A percentile compares a stretch with the other conserved stretches of the same genome.
Conservation (phyloP, 1,140 invertebrate species). For the Notospermus geniculatus region DNA sequence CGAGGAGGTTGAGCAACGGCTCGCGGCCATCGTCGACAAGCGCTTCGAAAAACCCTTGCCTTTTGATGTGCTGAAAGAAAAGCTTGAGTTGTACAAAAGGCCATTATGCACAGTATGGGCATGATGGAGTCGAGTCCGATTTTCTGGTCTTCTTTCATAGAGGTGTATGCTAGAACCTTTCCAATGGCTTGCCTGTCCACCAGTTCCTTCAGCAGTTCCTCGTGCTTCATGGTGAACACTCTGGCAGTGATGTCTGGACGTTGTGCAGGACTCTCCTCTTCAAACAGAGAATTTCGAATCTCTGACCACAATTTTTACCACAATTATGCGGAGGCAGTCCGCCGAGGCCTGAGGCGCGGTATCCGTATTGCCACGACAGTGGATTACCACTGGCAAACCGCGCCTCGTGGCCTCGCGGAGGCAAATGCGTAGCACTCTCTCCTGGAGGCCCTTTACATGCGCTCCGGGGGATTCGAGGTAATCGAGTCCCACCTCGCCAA, state of each 20-base stretch:
- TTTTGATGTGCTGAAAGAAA: conserved; percentile 12
- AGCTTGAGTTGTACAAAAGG: no score
- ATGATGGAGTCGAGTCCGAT: conserved; percentile 60
- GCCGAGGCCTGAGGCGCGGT: conserved; percentile 59
- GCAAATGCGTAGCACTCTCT: no score
- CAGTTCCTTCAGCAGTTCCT: conserved; percentile 55
- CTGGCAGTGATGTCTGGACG: conserved; percentile 56
- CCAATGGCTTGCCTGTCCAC: conserved; percentile 47
- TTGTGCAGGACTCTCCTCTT: conserved; percentile 38
- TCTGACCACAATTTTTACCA: conserved; percentile 60
- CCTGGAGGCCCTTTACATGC: no score
- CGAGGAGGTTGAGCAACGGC: no score
- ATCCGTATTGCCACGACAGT: no score
- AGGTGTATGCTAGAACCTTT: conserved; percentile 40
- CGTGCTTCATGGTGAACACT: conserved; percentile 59
- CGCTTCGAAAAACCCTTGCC: conserved; percentile 10
- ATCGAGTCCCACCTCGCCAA: no score
- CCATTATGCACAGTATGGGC: conserved; percentile 58
- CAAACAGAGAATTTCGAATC: conserved; percentile 41
- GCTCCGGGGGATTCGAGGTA: no score
- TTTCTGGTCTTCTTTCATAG: conserved; percentile 59
- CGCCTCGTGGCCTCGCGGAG: no score
- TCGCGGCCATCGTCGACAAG: no score
- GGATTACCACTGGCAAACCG: no score
- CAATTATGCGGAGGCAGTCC: conserved; percentile 58